Evolutionary conservation across 2,797 vertebrate genomes (phyloP), one percentile per base, ranked within the genome.

Genomic region (Lycodopsis pacificus): DNA sequence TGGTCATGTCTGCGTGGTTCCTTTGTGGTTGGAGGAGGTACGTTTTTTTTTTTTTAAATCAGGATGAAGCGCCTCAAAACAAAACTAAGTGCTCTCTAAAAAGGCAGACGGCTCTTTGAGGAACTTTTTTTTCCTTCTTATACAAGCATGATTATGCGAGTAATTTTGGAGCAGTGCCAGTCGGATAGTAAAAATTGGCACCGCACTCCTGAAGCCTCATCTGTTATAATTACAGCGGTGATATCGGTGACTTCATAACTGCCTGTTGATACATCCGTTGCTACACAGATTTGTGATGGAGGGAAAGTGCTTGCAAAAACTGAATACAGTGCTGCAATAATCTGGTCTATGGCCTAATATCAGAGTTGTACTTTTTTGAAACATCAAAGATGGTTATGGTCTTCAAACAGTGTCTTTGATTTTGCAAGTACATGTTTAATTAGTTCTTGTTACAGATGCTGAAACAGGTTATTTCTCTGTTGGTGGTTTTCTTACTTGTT

Each of bases 181-280:
- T 40, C 34, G 12, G 63, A 49, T 10, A 34, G 42, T 27, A 56
- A 48, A 59, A 81, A 81, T 76, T 86, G 72, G 68, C 82, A 69
- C 20, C 1, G 0, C 67, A 20, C 46, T 79, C 58, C 22, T 54
- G 44, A 44, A 59, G 38, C 73, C 73, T 81, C 77, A 65, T 86
- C 74, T 80, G 67, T 80, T 84, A 68, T 83, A 87, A 88, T 86
- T 84, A 83, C 76, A 75, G 70, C 68, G 66, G 77, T 34, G 27
- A 81, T 84, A 59, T 82, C 77, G 42, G 59, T 74, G 19, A 68
- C 51, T 82, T 78, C 69, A 82, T 62, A 69, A 74, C 69, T 81
- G 64, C 73, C 73, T 66, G 70, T 77, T 81, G 40, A 51, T 73
- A 22, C 71, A 66, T 61, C 36, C 66, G 78, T 36, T 57, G 59